Conservation (phyloP, 2,797 vertebrate species). For the Takifugu ocellatus region DNA sequence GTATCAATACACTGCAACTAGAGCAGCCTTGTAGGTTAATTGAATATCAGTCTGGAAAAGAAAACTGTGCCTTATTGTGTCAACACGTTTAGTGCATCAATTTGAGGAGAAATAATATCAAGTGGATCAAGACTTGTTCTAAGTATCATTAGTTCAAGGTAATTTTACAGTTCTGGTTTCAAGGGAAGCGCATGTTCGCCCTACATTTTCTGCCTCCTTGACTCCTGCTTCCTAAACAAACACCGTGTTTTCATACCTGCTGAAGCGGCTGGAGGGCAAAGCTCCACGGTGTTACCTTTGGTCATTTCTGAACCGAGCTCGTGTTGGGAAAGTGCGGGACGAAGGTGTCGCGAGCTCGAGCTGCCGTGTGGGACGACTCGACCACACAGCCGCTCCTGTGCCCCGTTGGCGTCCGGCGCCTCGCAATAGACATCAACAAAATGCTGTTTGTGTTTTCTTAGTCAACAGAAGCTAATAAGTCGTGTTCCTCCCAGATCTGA, state of each 20-base stretch:
- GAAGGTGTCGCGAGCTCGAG: constrained; percentile 36
- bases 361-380: constrained; percentile 47
- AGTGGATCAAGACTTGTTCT: too few relatives aligned
- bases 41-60: too few relatives aligned
- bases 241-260: constrained; percentile 53
- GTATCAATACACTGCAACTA: background rate
- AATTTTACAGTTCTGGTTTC: too few relatives aligned
- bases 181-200: constrained; percentile 33
- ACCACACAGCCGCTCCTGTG: constrained; percentile 17
- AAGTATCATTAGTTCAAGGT: too few relatives aligned
- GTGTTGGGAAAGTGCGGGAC: background rate
- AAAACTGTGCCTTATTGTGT: too few relatives aligned
- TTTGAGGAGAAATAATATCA: too few relatives aligned
- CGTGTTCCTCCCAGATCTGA: constrained; percentile 12
- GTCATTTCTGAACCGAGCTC: constrained; percentile 37
- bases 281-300: constrained; percentile 38
- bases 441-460: constrained; percentile 54
- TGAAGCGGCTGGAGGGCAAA: constrained; percentile 31
- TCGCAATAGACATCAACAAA: constrained; percentile 39
- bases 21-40: constrained; percentile 12
- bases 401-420: constrained; percentile 26
- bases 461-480: constrained; percentile 43
- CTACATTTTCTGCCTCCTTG: constrained; percentile 2
- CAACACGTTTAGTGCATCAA: too few relatives aligned
- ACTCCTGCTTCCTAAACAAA: constrained; percentile 58